Conservation (phyloP, 1,140 invertebrate species). For the Cherax quadricarinatus region DNA sequence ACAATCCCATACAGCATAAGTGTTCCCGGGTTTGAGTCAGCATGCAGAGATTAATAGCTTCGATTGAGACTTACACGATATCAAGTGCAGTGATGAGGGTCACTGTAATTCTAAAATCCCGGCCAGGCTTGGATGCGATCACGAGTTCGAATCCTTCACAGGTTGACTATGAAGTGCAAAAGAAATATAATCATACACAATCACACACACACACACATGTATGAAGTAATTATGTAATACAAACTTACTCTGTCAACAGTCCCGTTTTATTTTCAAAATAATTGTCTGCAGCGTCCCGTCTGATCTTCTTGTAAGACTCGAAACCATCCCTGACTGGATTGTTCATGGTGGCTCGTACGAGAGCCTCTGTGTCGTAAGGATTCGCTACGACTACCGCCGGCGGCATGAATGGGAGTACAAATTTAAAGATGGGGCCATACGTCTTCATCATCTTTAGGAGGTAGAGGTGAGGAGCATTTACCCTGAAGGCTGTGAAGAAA, state of each 20-base stretch:
- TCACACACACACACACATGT: neutral
- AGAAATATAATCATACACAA: neutral
- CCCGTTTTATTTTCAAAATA: constrained; percentile 42
- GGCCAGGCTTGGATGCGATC: no score
- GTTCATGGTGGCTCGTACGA: constrained; percentile 41
- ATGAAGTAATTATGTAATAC: neutral
- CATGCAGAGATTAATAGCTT: no score
- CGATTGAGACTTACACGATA: no score
- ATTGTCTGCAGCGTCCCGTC: constrained; percentile 2
- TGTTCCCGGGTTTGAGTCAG: no score
- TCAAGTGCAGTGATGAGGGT: no score
- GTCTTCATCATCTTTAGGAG: constrained; percentile 6
- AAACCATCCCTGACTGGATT: constrained; percentile 42
- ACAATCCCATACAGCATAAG: no score
- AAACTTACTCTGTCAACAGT: constrained; percentile 13
- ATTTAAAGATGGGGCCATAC: constrained; percentile 26
- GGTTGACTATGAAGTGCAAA: no score
- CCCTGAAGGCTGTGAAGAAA: neutral
- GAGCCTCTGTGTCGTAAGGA: constrained; percentile 1
- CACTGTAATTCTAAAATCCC: no score
- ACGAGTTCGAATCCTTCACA: no score
- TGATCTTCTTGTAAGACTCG: constrained; percentile 9
- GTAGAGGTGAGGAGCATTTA: neutral
- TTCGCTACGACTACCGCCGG: neutral
- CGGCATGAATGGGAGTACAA: neutral